A percentile compares a stretch with the other conserved stretches of the same genome.
Evolutionary conservation across 2,888 invertebrate genomes (phyloP).

Genomic region (Abrostola triplasia): DNA sequence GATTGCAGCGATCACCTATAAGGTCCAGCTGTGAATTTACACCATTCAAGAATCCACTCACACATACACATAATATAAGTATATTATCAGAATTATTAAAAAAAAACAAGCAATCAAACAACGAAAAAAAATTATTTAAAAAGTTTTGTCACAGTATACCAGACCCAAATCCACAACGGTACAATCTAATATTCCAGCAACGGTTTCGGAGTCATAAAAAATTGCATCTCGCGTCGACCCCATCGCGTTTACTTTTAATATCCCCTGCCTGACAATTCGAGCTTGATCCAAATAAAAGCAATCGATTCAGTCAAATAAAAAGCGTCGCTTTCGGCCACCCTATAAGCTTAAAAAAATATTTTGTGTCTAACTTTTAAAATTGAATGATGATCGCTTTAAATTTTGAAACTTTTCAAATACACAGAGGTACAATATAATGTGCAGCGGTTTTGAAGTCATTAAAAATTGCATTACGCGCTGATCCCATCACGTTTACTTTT

Average conservation of each 20-base stretch:
- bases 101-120: no score
- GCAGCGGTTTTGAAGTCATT: not conserved
- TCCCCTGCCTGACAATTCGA: not conserved
- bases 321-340: not conserved
- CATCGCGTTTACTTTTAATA: not conserved
- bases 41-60: no score
- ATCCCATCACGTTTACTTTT: not conserved
- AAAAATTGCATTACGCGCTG: not conserved
- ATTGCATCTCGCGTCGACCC: not conserved
- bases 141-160: no score
- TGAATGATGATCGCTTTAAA: constrained; percentile 39
- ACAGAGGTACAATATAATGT: no score
- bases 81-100: no score
- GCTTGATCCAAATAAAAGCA: not conserved
- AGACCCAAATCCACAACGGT: no score
- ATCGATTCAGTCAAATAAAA: not conserved
- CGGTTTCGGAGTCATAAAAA: no score
- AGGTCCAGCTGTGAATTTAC: no score
- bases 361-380: constrained; percentile 35
- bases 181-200: no score
- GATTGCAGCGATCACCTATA: no score
- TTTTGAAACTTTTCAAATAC: constrained; percentile 32
- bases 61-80: no score
- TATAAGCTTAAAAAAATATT: constrained; percentile 12
- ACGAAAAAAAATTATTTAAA: no score